Evolutionary conservation across 2,113 vertebrate genomes (phyloP).

Genomic region (Neomonachus schauinslandi): DNA sequence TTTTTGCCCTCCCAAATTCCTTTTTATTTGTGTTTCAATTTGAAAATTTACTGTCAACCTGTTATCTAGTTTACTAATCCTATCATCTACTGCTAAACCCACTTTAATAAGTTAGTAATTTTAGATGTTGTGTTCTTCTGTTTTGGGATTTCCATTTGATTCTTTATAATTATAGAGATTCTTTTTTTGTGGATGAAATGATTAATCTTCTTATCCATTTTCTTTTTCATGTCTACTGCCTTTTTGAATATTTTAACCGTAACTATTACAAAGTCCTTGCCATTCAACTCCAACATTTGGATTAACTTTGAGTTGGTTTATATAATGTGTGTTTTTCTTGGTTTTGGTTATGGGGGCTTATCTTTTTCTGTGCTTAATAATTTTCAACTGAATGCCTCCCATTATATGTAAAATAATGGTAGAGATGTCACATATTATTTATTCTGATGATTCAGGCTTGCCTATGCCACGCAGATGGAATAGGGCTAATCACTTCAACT

Average conservation of each 20-base stretch:
- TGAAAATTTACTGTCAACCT: neutral
- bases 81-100: neutral
- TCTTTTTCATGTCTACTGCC: neutral
- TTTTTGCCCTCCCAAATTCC: neutral
- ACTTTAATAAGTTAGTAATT: neutral
- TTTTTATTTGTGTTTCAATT: neutral
- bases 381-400: neutral
- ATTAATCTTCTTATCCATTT: neutral
- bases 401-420: neutral
- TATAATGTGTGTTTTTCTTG: neutral
- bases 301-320: conserved; percentile 12
- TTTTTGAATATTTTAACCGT: conserved; percentile 9
- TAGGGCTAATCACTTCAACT: neutral
- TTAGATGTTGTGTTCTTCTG: neutral
- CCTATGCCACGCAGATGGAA: neutral
- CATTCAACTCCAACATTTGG: neutral
- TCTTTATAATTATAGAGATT: neutral
- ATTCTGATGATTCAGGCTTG: neutral
- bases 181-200: neutral
- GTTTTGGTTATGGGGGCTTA: neutral
- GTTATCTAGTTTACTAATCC: neutral
- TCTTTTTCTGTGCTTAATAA: neutral
- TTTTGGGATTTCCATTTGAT: conserved; percentile 7
- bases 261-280: conserved; percentile 4
- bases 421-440: neutral